Evolutionary conservation across 2,888 invertebrate genomes (phyloP).

Genomic region (Perizoma affinitatum): DNA sequence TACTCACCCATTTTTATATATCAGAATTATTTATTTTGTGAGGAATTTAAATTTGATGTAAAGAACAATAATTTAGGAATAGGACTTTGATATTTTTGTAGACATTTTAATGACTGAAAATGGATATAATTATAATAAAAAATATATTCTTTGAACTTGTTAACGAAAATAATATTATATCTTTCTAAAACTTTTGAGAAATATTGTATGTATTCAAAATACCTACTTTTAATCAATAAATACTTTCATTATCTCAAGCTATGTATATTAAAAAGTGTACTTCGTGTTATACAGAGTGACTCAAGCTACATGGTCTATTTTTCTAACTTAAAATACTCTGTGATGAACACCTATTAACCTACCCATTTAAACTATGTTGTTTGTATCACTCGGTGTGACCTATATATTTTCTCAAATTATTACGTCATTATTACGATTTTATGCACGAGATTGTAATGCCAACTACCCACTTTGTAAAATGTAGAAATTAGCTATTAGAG

Average conservation of each 20-base stretch:
- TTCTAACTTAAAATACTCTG: too few species aligned
- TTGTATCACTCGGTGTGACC: too few species aligned
- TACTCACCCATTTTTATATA: constrained; percentile 41
- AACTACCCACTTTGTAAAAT: constrained; percentile 54
- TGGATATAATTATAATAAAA: constrained; percentile 5
- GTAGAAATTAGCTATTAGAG: constrained; percentile 48
- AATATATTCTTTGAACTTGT: constrained; percentile 24
- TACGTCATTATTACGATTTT: background rate
- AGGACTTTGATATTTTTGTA: constrained; percentile 44
- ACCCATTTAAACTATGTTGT: too few species aligned
- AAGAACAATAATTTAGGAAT: constrained; percentile 19
- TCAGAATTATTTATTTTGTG: constrained; percentile 56
- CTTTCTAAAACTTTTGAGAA: too few species aligned
- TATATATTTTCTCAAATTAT: too few species aligned
- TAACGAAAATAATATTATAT: background rate
- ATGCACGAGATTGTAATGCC: constrained; percentile 50
- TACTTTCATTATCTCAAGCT: too few species aligned
- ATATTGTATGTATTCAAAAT: background rate
- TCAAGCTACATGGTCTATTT: too few species aligned
- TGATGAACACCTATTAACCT: too few species aligned
- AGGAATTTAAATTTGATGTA: constrained; percentile 28
- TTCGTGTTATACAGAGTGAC: too few species aligned
- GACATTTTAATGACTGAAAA: constrained; percentile 19
- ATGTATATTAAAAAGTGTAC: too few species aligned
- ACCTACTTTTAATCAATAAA: constrained; percentile 12